Conservation (phyloP, 2,888 invertebrate species). For the Limenitis camilla region DNA sequence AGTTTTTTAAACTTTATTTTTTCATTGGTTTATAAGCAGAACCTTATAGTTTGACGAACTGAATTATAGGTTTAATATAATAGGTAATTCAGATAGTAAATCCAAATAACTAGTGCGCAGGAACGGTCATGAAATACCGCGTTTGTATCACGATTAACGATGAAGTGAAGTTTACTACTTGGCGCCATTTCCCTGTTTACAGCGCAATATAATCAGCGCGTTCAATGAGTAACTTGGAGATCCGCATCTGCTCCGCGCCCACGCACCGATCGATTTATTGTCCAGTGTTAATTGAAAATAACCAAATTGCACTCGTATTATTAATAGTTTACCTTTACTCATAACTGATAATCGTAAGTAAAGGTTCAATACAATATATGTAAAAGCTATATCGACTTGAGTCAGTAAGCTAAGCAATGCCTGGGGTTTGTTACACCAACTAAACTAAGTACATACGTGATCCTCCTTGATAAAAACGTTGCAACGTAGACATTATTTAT, state of each 20-base stretch:
- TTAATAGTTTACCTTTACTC: neutral
- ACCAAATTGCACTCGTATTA: neutral
- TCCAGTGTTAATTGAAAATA: constrained; percentile 5
- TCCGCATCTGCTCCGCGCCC: constrained; percentile 22
- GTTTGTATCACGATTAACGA: constrained; percentile 9
- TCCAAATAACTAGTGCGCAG: constrained; percentile 4
- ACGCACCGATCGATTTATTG: constrained; percentile 10
- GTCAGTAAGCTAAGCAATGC: too few species aligned
- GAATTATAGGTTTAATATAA: too few species aligned
- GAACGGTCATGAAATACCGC: constrained; percentile 2
- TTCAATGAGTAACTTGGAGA: constrained; percentile 21
- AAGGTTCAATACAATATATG: too few species aligned
- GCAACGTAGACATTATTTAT: too few species aligned
- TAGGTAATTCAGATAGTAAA: neutral
- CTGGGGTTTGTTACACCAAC: too few species aligned
- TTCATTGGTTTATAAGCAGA: too few species aligned
- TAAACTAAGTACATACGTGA: too few species aligned
- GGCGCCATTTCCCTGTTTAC: constrained; percentile 22
- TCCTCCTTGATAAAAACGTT: too few species aligned
- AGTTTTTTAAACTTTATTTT: too few species aligned
- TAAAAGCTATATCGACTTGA: too few species aligned
- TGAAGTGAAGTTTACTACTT: constrained; percentile 17
- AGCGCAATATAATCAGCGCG: constrained; percentile 23
- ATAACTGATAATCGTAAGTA: too few species aligned
- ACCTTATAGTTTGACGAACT: too few species aligned